Percentiles rank a stretch among this genome's conserved stretches.
Evolutionary conservation across 2,888 invertebrate genomes (phyloP).

Genomic region (Pollenia griseotomentosa): DNA sequence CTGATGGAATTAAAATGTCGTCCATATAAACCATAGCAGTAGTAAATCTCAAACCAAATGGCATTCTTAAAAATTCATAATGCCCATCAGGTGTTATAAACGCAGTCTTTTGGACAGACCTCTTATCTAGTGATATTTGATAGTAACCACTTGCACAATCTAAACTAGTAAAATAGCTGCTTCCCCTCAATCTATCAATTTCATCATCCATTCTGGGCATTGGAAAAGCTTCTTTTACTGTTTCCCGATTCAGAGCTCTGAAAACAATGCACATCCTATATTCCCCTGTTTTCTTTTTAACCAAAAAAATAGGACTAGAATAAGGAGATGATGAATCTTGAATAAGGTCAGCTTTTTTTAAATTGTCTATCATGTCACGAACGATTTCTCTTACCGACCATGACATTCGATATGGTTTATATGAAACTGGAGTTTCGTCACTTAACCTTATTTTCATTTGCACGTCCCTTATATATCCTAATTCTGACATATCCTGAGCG

Average conservation of each 20-base stretch:
- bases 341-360: slow-evolving; percentile 14
- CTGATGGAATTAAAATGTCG: background rate
- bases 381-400: slow-evolving; percentile 2
- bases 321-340: slow-evolving; percentile 19
- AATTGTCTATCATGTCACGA: background rate
- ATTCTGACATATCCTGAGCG: background rate
- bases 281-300: slow-evolving; percentile 20
- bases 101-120: background rate
- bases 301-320: slow-evolving; percentile 22
- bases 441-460: slow-evolving; percentile 1
- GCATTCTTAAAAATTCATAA: slow-evolving; percentile 29
- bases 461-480: slow-evolving; percentile 7
- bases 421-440: background rate
- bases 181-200: slow-evolving; percentile 34
- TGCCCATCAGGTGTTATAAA: slow-evolving; percentile 13
- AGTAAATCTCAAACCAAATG: slow-evolving; percentile 12
- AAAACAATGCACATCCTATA: slow-evolving; percentile 33
- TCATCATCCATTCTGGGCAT: slow-evolving; percentile 22
- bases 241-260: slow-evolving; percentile 31
- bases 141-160: slow-evolving; percentile 17
- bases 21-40: slow-evolving; percentile 3
- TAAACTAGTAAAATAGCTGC: slow-evolving; percentile 22
- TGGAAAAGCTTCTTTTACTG: slow-evolving; percentile 12
- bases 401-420: slow-evolving; percentile 29
- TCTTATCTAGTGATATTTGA: background rate